Conservation (phyloP, 2,113 vertebrate genomes). For the Podarcis raffonei region DNA sequence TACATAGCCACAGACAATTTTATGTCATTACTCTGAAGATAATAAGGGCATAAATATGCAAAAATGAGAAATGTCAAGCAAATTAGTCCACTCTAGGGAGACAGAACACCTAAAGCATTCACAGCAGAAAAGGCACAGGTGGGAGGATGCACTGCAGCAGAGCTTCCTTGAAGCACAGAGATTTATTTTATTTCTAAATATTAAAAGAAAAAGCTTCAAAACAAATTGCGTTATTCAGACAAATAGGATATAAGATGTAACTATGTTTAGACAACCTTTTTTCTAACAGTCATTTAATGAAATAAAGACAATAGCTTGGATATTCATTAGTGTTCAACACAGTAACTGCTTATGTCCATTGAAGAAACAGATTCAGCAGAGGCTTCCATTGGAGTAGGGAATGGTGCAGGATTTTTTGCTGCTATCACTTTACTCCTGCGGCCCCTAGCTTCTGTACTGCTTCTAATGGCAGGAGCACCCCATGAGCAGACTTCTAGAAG, state of each 20-base stretch:
- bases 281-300: neutral
- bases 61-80: neutral
- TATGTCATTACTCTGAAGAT: slow-evolving; percentile 8
- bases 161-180: slow-evolving; percentile 9
- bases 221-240: neutral
- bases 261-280: neutral
- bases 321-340: too few species aligned
- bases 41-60: neutral
- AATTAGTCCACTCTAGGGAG: neutral
- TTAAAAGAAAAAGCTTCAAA: slow-evolving; percentile 7
- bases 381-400: too few species aligned
- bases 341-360: neutral
- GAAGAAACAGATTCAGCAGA: neutral
- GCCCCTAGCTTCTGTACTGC: too few species aligned
- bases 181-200: neutral
- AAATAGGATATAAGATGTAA: neutral
- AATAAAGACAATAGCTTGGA: neutral
- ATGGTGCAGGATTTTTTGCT: too few species aligned
- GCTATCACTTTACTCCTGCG: too few species aligned
- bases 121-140: neutral
- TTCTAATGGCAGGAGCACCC: too few species aligned
- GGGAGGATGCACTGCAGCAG: neutral
- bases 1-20: accelerated
- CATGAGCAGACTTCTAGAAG: too few species aligned
- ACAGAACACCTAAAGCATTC: neutral